These are phyloP conservation scores for Electrona antarctica DNA, from an alignment of 2,113 vertebrate genomes.

Conservation along the genomic window DNA sequence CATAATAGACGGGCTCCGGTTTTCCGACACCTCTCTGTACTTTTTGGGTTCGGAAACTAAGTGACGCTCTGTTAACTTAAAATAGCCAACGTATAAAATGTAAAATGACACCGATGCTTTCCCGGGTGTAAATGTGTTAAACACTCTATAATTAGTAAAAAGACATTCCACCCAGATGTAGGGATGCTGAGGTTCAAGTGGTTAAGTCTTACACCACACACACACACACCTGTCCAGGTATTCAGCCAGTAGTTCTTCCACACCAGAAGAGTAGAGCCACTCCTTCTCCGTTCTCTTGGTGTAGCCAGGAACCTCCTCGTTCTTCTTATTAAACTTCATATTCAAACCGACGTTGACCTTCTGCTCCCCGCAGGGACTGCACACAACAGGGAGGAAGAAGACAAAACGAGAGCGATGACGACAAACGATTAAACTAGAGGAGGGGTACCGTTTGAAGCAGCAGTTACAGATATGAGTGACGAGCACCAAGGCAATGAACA, in stretches of 20 bases:
- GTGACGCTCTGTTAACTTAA: too few species aligned
- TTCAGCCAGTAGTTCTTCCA: conserved; percentile 91
- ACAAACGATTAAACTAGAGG: neutral
- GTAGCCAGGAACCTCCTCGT: conserved; percentile 98
- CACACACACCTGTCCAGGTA: conserved; percentile 89
- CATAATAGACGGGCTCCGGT: too few species aligned
- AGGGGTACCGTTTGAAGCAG: neutral
- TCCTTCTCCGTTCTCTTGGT: conserved; percentile 95
- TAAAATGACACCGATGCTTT: too few species aligned
- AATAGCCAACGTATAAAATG: too few species aligned
- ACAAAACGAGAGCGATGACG: neutral
- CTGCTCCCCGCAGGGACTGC: conserved; percentile 95
- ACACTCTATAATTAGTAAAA: too few species aligned
- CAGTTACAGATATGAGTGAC: neutral
- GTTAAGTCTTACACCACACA: neutral
- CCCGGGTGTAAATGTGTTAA: too few species aligned
- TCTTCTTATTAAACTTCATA: conserved; percentile 99
- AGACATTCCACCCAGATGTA: too few species aligned
- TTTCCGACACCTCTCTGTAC: too few species aligned
- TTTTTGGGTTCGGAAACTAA: too few species aligned
- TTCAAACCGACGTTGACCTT: conserved; percentile 94
- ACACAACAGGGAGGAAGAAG: neutral
- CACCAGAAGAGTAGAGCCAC: conserved; percentile 96
- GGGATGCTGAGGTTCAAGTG: neutral
- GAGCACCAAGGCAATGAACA: neutral